These are phyloP conservation scores for Dyspetes luteomarginatus DNA, from an alignment of 2,888 invertebrate genomes.

Conservation along the genomic window DNA sequence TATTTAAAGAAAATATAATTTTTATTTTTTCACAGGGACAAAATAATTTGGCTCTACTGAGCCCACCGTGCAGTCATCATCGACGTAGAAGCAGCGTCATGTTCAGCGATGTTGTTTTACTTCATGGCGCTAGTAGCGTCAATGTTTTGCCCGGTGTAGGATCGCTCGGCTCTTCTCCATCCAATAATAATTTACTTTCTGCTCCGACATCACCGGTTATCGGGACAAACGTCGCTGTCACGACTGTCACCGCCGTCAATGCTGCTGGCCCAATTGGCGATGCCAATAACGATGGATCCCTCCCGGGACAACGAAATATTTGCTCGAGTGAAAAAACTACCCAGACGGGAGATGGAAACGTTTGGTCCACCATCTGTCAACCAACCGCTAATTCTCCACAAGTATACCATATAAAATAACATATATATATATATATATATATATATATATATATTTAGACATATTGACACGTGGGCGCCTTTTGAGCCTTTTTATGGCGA, in stretches of 20 bases:
- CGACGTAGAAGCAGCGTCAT: conserved; percentile 93
- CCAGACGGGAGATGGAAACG: conserved; percentile 91
- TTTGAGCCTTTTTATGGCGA: too few relatives aligned
- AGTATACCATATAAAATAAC: conserved; percentile 68
- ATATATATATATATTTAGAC: too few relatives aligned
- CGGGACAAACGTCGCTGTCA: conserved; percentile 33
- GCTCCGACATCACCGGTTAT: conserved; percentile 2
- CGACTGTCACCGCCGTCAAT: too few relatives aligned
- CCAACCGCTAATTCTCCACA: conserved; percentile 76
- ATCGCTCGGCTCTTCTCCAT: conserved; percentile 51
- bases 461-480: too few relatives aligned
- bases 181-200: conserved; percentile 38
- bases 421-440: too few relatives aligned
- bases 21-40: conserved; percentile 38
- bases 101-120: conserved; percentile 93
- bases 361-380: conserved; percentile 85
- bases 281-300: too few relatives aligned
- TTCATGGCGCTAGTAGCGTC: conserved; percentile 86
- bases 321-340: conserved; percentile 96
- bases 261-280: conserved; percentile 82
- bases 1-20: too few relatives aligned
- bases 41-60: conserved; percentile 84
- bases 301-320: conserved; percentile 87
- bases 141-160: conserved; percentile 78
- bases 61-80: conserved; percentile 88